Percentiles rank a stretch among this genome's conserved stretches.
phyloP scores from a whole-genome alignment of 2,113 vertebrate species.

The Pluvianellus socialis region DNA sequence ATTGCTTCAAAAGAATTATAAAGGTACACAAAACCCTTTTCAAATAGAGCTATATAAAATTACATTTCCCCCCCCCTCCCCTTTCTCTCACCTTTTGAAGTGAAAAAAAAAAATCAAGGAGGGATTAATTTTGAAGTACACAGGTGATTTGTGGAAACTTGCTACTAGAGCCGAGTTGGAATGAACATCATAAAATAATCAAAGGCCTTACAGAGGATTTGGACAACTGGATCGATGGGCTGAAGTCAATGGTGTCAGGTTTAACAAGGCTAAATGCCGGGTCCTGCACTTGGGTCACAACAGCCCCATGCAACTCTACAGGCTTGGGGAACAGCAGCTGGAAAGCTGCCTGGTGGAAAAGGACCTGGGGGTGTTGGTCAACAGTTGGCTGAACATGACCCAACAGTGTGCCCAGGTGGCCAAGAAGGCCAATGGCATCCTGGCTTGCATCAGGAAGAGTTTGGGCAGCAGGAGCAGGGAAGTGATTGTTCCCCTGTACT shows the following conservation, averaged over 20 bases:
- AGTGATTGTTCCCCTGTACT: neutral
- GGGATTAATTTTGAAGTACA: neutral
- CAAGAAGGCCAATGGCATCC: neutral
- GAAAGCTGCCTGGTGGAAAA: neutral
- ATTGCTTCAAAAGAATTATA: slow-evolving; percentile 67
- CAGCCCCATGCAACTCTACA: neutral
- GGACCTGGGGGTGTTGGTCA: neutral
- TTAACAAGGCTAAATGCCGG: neutral
- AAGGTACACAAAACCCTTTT: slow-evolving; percentile 47
- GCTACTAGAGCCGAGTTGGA: neutral
- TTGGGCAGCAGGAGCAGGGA: neutral
- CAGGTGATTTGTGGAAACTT: neutral
- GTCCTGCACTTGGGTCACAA: neutral
- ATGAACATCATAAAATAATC: neutral
- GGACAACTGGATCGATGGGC: neutral
- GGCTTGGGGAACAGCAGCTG: neutral
- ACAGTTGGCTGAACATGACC: neutral
- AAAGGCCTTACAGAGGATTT: neutral
- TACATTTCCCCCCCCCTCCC: neutral
- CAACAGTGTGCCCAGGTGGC: neutral
- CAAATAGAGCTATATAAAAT: slow-evolving; percentile 35
- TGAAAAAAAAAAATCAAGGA: neutral
- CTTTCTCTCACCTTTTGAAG: neutral
- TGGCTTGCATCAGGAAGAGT: neutral
- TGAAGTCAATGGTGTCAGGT: neutral